These are phyloP conservation scores for Brachylomia viminalis DNA, from an alignment of 2,888 invertebrate species.

Conservation along the genomic window DNA sequence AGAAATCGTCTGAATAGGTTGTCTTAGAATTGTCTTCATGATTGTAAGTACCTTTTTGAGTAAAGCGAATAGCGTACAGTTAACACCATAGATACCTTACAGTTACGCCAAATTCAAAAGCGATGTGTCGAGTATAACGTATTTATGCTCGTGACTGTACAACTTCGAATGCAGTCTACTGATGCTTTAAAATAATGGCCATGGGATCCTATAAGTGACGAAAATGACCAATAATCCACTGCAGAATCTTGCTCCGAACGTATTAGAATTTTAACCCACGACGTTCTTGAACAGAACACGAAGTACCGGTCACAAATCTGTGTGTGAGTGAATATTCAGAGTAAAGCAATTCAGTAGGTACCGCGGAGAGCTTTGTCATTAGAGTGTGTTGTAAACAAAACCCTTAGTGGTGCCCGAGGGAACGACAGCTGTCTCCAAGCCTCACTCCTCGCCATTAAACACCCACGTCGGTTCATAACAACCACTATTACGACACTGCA, in stretches of 20 bases:
- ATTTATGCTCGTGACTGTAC: background rate
- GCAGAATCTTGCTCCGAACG: background rate
- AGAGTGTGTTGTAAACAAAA: conserved; percentile 87
- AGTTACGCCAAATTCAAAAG: background rate
- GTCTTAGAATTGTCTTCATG: too few relatives aligned
- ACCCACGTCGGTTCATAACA: conserved; percentile 81
- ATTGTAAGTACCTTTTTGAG: background rate
- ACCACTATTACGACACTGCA: conserved; percentile 55
- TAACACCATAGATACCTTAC: background rate
- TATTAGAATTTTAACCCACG: conserved; percentile 1
- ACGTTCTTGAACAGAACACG: conserved; percentile 4
- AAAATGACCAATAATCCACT: background rate
- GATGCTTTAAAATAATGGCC: background rate
- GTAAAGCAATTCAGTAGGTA: conserved; percentile 60
- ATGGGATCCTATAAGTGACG: background rate
- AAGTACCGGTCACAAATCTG: conserved; percentile 34
- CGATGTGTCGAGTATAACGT: background rate
- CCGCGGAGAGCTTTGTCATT: conserved; percentile 81
- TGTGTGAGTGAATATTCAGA: conserved; percentile 58
- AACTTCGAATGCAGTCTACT: background rate
- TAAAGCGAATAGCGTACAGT: background rate
- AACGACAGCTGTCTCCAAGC: conserved; percentile 89
- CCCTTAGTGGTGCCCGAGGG: conserved; percentile 84
- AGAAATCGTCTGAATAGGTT: background rate
- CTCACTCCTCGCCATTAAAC: conserved; percentile 85